Evolutionary conservation across 2,888 invertebrate species (phyloP), one percentile per base, ranked within the genome.

Genomic region (Dicranocentrus wangi): DNA sequence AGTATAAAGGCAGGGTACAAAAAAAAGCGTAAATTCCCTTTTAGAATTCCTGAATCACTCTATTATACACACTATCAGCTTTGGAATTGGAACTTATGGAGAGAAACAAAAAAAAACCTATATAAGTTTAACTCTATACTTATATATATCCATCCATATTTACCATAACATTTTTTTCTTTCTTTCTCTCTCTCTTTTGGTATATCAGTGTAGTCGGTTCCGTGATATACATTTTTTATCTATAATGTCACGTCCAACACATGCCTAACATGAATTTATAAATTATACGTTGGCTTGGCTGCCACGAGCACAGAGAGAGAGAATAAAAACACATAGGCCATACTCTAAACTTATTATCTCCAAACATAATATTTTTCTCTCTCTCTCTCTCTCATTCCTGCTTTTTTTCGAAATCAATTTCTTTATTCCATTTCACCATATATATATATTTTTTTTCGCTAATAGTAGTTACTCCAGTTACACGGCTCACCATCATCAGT

Each of bases 331-430:
- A 13, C 5, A 39, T 39, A 13, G 5, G 39, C n/a, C n/a, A n/a
- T n/a, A n/a, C n/a, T 39, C 7, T 13, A 39, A 5, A 39, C 39
- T 39, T 47, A n/a, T 10, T n/a, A 47, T 15, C 5, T 47, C 10
- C 47, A 47, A 32, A 66, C 42, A 66, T 66, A n/a, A 51, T 27
- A 68, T 51, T 27, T 51, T 68, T 51, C 47, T 19, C 42, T 66
- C 47, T 25, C 42, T 25, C 17, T n/a, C 42, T 39, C 15, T 71
- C 19, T 47, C 19, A 2, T 47, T 39, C 70, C 23, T 58, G 7
- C 27, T 47, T 55, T 32, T 21, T 63, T 19, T 61, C 28, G 42
- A 73, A 73, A 73, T 73, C 73, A 73, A 73, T 73, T 73, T 73
- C 51, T 58, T 73, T 63, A 21, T 63, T 73, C 63, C 53, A 63